These are phyloP conservation scores for Diadophis punctatus DNA, from an alignment of 2,113 vertebrate species.

Conservation along the genomic window DNA sequence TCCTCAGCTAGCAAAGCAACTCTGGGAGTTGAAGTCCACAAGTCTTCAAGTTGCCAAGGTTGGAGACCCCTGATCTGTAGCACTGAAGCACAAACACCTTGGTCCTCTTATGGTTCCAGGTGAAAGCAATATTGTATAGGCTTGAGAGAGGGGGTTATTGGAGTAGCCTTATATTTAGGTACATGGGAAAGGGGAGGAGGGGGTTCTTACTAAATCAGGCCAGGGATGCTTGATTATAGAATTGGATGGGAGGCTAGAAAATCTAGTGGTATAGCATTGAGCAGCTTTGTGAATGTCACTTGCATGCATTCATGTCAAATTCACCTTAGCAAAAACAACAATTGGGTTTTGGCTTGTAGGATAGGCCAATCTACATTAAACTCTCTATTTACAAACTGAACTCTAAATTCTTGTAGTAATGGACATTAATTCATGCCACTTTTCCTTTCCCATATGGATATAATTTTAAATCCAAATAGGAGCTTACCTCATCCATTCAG, in stretches of 20 bases:
- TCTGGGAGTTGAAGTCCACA: too few species aligned
- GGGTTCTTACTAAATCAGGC: constrained; percentile 24
- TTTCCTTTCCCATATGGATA: neutral
- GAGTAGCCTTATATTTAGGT: constrained; percentile 63
- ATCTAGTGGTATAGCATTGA: constrained; percentile 6
- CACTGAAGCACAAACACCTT: neutral
- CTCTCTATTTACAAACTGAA: neutral
- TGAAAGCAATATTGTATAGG: constrained; percentile 58
- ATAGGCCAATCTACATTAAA: neutral
- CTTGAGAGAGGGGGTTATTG: constrained; percentile 26
- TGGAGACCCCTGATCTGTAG: neutral
- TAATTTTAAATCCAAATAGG: constrained; percentile 3
- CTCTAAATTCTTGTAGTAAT: neutral
- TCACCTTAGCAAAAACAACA: neutral
- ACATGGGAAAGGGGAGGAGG: neutral
- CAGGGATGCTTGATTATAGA: neutral
- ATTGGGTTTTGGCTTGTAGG: neutral
- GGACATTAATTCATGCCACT: neutral
- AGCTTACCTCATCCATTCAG: constrained; percentile 20
- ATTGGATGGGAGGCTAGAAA: constrained; percentile 28
- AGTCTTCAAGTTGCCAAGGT: too few species aligned
- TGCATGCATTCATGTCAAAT: neutral
- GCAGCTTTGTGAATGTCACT: constrained; percentile 35
- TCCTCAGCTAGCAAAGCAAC: too few species aligned
- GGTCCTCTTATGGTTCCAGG: neutral